Percentiles rank a stretch among this genome's conserved stretches.
These are phyloP conservation scores for Odontophorus gujanensis DNA, from an alignment of 2,113 vertebrate genomes.

Conservation along the genomic window DNA sequence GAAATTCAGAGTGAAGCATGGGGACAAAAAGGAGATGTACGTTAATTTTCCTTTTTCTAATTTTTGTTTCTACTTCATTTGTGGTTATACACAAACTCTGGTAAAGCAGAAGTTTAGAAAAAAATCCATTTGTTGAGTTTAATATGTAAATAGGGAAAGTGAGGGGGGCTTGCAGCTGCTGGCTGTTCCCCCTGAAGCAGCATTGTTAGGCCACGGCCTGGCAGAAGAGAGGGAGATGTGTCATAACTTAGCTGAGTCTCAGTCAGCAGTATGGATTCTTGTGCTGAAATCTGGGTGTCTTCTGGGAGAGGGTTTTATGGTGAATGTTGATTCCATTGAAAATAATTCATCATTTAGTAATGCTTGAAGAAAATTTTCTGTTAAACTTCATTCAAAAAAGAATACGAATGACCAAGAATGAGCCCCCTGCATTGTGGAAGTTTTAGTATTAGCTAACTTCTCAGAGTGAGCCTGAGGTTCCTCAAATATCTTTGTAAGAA, in stretches of 20 bases:
- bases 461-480: neutral
- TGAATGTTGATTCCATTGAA: slow-evolving; percentile 4
- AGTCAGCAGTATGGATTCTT: neutral
- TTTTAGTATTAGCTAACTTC: neutral
- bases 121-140: neutral
- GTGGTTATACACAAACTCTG: neutral
- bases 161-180: neutral
- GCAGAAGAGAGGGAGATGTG: neutral
- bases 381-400: neutral
- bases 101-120: neutral
- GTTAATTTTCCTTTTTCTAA: neutral
- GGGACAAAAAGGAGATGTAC: neutral
- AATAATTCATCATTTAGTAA: neutral
- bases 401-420: neutral
- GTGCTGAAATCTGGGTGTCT: neutral
- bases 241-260: neutral
- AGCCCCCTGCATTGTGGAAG: neutral
- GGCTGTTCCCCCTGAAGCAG: neutral
- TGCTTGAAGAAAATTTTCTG: neutral
- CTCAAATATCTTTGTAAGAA: neutral
- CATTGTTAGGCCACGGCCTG: neutral
- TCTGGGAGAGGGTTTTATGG: neutral
- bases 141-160: neutral
- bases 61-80: neutral
- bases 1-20: neutral